Conservation (phyloP, 1,140 invertebrate genomes). For the Limonius californicus region DNA sequence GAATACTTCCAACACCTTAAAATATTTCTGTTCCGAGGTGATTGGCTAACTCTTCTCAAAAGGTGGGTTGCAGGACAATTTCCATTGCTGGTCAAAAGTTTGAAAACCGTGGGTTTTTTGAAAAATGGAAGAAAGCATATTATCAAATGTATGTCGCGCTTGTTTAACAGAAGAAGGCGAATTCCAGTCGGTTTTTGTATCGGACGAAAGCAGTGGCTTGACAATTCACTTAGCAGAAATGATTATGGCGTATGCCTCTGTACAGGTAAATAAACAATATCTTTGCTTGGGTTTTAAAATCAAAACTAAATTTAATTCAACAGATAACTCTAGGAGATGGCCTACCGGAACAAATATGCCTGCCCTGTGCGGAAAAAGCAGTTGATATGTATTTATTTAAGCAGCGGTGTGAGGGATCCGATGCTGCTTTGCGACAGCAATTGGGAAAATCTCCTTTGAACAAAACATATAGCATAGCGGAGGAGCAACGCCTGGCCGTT, state of each 20-base stretch:
- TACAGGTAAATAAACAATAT: constrained; percentile 47
- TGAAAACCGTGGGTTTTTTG: constrained; percentile 14
- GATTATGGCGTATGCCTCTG: constrained; percentile 53
- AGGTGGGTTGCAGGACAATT: neutral
- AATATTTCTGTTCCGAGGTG: too few species aligned
- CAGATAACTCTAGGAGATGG: constrained; percentile 58
- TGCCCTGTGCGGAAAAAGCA: constrained; percentile 57
- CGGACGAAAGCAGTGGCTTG: constrained; percentile 29
- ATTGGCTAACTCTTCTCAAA: too few species aligned
- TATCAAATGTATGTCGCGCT: constrained; percentile 36
- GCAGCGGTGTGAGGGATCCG: constrained; percentile 59
- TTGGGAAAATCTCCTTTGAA: constrained; percentile 41
- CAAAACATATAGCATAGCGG: neutral
- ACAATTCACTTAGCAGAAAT: constrained; percentile 48
- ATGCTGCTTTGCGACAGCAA: constrained; percentile 53
- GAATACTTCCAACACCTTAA: too few species aligned
- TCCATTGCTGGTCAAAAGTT: constrained; percentile 39
- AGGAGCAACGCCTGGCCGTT: neutral
- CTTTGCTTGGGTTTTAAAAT: constrained; percentile 44
- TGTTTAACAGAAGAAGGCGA: constrained; percentile 40
- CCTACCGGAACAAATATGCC: constrained; percentile 59
- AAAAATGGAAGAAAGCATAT: constrained; percentile 35
- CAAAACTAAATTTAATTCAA: constrained; percentile 27
- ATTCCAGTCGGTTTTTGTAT: constrained; percentile 41
- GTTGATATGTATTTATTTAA: constrained; percentile 62